These are phyloP conservation scores for Lamellibrachia columna DNA, from an alignment of 2,888 invertebrate species.

Conservation along the genomic window DNA sequence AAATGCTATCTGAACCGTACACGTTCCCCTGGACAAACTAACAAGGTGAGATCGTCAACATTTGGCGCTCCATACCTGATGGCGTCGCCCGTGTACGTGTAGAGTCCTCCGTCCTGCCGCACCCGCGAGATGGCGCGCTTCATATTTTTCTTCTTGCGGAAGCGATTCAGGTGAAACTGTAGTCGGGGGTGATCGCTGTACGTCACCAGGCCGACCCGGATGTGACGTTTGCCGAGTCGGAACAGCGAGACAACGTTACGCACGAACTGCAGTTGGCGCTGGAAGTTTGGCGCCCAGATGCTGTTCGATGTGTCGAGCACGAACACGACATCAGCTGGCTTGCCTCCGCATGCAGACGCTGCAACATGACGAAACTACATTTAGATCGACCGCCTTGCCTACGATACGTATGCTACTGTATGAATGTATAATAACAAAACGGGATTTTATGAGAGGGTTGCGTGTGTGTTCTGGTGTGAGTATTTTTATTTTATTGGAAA, in stretches of 20 bases:
- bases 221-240: constrained; percentile 46
- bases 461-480: not conserved
- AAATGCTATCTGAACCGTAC: too few species aligned
- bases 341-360: constrained; percentile 16
- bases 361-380: not conserved
- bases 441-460: not conserved
- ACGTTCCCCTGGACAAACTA: too few species aligned
- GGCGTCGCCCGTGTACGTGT: constrained; percentile 41
- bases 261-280: constrained; percentile 51
- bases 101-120: constrained; percentile 31
- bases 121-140: constrained; percentile 41
- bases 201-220: constrained; percentile 51
- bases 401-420: not conserved
- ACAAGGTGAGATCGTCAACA: too few species aligned
- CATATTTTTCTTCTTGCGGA: constrained; percentile 33
- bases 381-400: not conserved
- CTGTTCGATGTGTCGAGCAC: constrained; percentile 46
- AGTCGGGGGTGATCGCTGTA: constrained; percentile 39
- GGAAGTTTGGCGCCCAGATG: constrained; percentile 55
- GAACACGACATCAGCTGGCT: constrained; percentile 53
- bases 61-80: constrained; percentile 28
- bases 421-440: not conserved
- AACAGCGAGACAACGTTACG: constrained; percentile 38
- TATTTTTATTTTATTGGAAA: not conserved
- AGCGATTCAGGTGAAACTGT: constrained; percentile 38